Evolutionary conservation across 2,113 vertebrate species (phyloP).

Genomic region (Misgurnus anguillicaudatus): DNA sequence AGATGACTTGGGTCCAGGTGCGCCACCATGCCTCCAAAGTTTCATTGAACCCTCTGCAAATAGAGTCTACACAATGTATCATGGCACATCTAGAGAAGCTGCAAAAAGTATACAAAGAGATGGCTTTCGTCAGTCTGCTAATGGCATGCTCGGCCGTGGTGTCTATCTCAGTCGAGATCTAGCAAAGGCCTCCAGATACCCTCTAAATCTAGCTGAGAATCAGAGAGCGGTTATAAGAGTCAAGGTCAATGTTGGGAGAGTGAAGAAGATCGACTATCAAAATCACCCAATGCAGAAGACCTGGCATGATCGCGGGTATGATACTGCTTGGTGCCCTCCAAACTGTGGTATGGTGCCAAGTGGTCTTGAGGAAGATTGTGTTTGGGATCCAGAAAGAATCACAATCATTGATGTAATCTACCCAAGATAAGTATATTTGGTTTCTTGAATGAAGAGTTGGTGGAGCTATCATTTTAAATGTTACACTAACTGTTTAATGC

Average conservation of each 20-base stretch:
- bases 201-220: background rate
- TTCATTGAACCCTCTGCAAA: background rate
- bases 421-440: background rate
- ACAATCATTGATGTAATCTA: conserved; percentile 15
- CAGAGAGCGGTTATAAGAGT: conserved; percentile 41
- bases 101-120: background rate
- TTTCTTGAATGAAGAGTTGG: too few species aligned
- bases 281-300: conserved; percentile 31
- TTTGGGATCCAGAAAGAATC: conserved; percentile 38
- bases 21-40: background rate
- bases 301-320: conserved; percentile 38
- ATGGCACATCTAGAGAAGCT: conserved; percentile 47
- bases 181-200: background rate
- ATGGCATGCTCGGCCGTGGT: background rate
- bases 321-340: conserved; percentile 56
- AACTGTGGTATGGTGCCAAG: conserved; percentile 40
- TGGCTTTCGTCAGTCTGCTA: background rate
- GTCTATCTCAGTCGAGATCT: conserved; percentile 30
- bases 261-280: conserved; percentile 39
- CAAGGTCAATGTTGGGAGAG: conserved; percentile 45
- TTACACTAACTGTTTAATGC: too few species aligned
- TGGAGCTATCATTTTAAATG: too few species aligned
- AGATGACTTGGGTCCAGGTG: conserved; percentile 9
- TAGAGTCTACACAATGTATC: conserved; percentile 48
- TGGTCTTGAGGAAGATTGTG: conserved; percentile 48